These are phyloP conservation scores for Heliconius aoede DNA, from an alignment of 2,888 invertebrate species.

Conservation along the genomic window DNA sequence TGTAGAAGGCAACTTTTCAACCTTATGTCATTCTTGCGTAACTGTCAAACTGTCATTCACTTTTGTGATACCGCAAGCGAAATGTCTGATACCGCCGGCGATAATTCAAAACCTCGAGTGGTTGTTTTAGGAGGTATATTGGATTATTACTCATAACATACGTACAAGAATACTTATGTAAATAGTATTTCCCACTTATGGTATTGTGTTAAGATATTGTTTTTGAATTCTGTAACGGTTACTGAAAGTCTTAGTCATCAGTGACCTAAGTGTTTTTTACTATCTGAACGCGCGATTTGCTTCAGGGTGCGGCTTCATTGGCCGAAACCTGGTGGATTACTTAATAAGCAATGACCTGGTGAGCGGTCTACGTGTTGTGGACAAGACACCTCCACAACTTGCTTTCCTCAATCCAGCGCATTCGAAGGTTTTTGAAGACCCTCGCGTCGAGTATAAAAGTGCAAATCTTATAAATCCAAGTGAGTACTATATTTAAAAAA, in stretches of 20 bases:
- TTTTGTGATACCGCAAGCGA: constrained; percentile 65
- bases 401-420: constrained; percentile 93
- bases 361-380: constrained; percentile 90
- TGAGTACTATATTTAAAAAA: constrained; percentile 66
- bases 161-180: constrained; percentile 14
- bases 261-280: constrained; percentile 56
- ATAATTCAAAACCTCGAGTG: constrained; percentile 78
- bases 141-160: constrained; percentile 21
- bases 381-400: constrained; percentile 96
- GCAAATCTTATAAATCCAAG: constrained; percentile 95
- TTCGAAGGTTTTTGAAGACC: constrained; percentile 87
- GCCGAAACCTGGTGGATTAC: constrained; percentile 93
- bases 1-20: constrained; percentile 29
- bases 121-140: constrained; percentile 78
- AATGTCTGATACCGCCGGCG: constrained; percentile 77
- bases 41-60: constrained; percentile 53
- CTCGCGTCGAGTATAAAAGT: constrained; percentile 93
- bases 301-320: constrained; percentile 96
- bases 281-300: constrained; percentile 56
- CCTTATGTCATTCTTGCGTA: constrained; percentile 34
- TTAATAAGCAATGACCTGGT: constrained; percentile 90
- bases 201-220: constrained; percentile 43
- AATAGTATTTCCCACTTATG: constrained; percentile 1
- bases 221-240: constrained; percentile 70
- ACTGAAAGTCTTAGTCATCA: constrained; percentile 74